Percentiles rank a stretch among this genome's conserved stretches.
phyloP scores from a whole-genome alignment of 2,888 invertebrate species.

The Sphaerophoria taeniata region DNA sequence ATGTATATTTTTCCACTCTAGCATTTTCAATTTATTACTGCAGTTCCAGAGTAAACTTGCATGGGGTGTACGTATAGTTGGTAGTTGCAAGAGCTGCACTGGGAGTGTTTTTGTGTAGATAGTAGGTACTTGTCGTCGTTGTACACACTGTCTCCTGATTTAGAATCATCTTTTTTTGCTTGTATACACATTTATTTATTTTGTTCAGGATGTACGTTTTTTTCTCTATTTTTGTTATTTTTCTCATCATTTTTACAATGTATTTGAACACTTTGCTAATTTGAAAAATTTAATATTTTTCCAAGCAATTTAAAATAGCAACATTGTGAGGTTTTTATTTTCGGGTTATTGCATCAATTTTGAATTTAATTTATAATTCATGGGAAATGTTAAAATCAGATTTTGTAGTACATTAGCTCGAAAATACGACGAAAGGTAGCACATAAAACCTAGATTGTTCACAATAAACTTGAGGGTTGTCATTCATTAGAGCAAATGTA shows the following conservation, averaged over 20 bases:
- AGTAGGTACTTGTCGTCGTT: constrained; percentile 13
- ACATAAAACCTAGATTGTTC: no score
- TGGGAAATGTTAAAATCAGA: no score
- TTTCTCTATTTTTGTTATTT: constrained; percentile 17
- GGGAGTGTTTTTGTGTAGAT: constrained; percentile 42
- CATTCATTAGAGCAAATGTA: no score
- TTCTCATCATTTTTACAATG: constrained; percentile 5
- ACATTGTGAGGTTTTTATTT: no score
- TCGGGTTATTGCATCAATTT: no score
- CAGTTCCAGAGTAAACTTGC: constrained; percentile 36
- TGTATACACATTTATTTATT: background rate
- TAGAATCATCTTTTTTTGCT: constrained; percentile 23
- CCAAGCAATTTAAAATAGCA: no score
- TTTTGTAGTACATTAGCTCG: no score
- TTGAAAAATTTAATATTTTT: no score
- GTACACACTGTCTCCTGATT: constrained; percentile 9
- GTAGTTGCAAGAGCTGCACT: constrained; percentile 49
- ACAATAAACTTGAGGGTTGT: no score
- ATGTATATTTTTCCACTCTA: constrained; percentile 48
- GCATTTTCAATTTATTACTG: constrained; percentile 71
- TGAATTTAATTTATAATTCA: no score
- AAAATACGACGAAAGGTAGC: no score
- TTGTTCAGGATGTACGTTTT: constrained; percentile 9
- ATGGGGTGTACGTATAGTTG: no score
- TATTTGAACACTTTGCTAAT: constrained; percentile 2